Evolutionary conservation across 2,113 vertebrate genomes (phyloP), one percentile per base, ranked within the genome.

Genomic region (Pica pica): DNA sequence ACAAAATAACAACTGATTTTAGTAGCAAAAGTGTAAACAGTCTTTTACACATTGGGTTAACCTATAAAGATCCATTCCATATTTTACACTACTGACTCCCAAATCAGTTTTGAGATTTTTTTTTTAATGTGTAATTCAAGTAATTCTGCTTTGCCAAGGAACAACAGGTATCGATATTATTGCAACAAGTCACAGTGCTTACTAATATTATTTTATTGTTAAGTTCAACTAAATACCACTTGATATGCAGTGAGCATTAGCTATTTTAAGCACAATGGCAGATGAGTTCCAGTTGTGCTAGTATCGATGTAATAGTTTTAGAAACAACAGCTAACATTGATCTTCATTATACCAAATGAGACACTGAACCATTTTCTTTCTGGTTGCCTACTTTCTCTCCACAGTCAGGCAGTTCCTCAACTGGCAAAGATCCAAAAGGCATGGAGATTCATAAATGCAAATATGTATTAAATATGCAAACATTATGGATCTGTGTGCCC

Each of bases 391-490:
- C n/a, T 71, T 84, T 71, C 52, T 68, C 59, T 91, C 35, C 8
- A 17, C 55, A 82, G 23, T 63, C 71, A 93, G 33, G 42, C 79
- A 77, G 46, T 33, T 92, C 33, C 35, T 67, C 1, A 3, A 30
- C 44, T 91, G 89, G 83, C 73, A 91, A 47, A 22, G 16, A 69
- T 89, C 65, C 81, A 89, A 75, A 78, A 71, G 27, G 8, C 56
- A 67, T 75, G 77, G 77, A 89, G 76, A 94, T 89, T 89, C 77
- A 91, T 71, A 89, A 78, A 96, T 95, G 95, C 61, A 97, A 97
- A 89, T 92, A 81, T 21, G 5, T 47, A 83, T 93, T 56, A 90
- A 92, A 88, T 90, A 97, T 89, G 90, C 90, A 94, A 92, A 86
- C 90, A 86, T 88, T 81, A 96, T 47, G 76, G 88, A 93, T 83